phyloP scores from a whole-genome alignment of 2,113 vertebrate species.

The Heptranchias perlo region DNA sequence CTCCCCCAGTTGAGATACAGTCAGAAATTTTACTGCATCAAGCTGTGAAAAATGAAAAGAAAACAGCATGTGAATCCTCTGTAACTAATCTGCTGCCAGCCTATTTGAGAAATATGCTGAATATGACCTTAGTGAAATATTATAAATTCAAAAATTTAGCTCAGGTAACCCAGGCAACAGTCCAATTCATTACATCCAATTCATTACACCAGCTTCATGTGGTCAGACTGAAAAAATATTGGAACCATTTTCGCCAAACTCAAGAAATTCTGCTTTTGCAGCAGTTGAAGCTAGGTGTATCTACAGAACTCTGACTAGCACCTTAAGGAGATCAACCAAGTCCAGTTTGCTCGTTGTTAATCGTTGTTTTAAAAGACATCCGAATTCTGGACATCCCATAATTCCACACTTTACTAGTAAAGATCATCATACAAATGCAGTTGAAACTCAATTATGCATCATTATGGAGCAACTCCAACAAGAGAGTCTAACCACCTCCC shows the following conservation, averaged over 20 bases:
- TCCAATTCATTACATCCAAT: neutral
- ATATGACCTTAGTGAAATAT: neutral
- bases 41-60: slow-evolving; percentile 9
- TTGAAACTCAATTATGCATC: neutral
- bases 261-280: neutral
- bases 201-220: neutral
- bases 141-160: neutral
- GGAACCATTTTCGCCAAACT: neutral
- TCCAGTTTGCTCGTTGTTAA: neutral
- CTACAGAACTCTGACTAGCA: neutral
- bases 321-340: neutral
- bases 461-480: neutral
- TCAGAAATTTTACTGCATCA: slow-evolving; percentile 26
- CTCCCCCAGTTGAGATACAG: slow-evolving; percentile 39
- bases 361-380: neutral
- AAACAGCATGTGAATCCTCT: slow-evolving; percentile 4
- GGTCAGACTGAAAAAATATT: neutral
- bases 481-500: too few species aligned
- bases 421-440: neutral
- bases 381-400: neutral
- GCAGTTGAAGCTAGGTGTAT: neutral
- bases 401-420: neutral
- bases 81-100: neutral
- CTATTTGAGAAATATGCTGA: neutral
- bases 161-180: neutral